Evolutionary conservation across 2,113 vertebrate species (phyloP), one percentile per base, ranked within the genome.

Genomic region (Coptodon bakossiorum): DNA sequence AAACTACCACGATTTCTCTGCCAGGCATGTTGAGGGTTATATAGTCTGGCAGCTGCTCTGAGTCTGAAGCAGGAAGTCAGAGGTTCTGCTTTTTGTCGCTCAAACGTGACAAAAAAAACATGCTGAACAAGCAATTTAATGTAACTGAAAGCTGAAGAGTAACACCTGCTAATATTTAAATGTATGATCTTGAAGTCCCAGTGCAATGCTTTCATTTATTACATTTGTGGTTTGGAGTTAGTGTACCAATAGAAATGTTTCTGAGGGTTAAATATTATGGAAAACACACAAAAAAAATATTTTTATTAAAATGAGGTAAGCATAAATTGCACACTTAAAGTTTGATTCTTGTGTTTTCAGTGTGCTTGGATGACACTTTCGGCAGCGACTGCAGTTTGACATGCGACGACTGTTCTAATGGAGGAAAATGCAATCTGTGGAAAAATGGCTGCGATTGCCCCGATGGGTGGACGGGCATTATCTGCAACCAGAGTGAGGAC

Each of bases 401-500:
- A 1, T 99, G 99, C 1, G 97, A 97, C 0, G 98, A 99, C 94
- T 99, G 99, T 76, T 91, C 92, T 1, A 98, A 98, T 0, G 97
- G 97, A 3, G 98, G 96, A 2, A 3, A 78, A 6, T 99, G 98
- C 86, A 95, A 93, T 0, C 40, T 82, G 0, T 96, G 96, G 86
- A 95, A 87, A 83, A 96, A 48, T 0, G 96, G 97, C 95, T 99
- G 98, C 2, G 95, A 96, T 38, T 99, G 99, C 17, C 94, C 95
- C 0, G 93, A 95, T 0, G 98, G 98, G 52, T 99, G 98, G 99
- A 97, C 94, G 0, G 98, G 97, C 4, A 3, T 97, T 40, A 9
- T 98, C 90, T 99, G 98, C 94, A 98, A 99, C 79, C 96, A 98
- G 93, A 98, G 99, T 99, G 96, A 98, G 98, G 54, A 76, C 3